Percentiles rank a stretch among this genome's conserved stretches.
These are phyloP conservation scores for Pterocles burchelli DNA, from an alignment of 2,113 vertebrate species.

Conservation along the genomic window DNA sequence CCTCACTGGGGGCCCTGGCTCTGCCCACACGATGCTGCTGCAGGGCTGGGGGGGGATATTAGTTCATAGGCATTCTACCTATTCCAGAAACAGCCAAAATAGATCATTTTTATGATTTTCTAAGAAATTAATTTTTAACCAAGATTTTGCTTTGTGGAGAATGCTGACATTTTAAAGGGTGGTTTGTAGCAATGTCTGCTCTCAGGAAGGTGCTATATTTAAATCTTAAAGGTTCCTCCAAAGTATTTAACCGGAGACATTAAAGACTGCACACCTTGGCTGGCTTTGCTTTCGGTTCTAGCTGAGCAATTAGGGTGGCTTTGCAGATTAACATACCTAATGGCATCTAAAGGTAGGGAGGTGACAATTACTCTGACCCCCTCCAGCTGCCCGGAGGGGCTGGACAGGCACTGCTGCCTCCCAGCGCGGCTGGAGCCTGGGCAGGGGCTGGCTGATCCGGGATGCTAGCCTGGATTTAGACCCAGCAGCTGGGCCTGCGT, in stretches of 20 bases:
- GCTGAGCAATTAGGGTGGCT: not conserved
- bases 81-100: not conserved
- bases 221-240: not conserved
- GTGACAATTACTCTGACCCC: not conserved
- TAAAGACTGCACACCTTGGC: not conserved
- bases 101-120: not conserved
- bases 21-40: not conserved
- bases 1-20: not conserved
- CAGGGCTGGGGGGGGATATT: accelerated
- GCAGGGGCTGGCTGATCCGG: not conserved
- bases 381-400: not conserved
- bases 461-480: not conserved
- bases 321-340: not conserved
- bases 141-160: not conserved
- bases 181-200: accelerated
- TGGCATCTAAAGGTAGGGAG: not conserved
- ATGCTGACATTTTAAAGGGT: not conserved
- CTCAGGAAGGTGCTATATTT: not conserved
- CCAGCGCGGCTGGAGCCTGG: not conserved
- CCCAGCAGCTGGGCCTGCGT: not conserved
- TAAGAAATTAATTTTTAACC: not conserved
- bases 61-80: accelerated
- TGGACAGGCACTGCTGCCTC: not conserved
- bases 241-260: not conserved
- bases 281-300: not conserved